Base-by-base conservation (phyloP, 2,888 invertebrate genomes). In the Vesta saturnalis region DNA sequence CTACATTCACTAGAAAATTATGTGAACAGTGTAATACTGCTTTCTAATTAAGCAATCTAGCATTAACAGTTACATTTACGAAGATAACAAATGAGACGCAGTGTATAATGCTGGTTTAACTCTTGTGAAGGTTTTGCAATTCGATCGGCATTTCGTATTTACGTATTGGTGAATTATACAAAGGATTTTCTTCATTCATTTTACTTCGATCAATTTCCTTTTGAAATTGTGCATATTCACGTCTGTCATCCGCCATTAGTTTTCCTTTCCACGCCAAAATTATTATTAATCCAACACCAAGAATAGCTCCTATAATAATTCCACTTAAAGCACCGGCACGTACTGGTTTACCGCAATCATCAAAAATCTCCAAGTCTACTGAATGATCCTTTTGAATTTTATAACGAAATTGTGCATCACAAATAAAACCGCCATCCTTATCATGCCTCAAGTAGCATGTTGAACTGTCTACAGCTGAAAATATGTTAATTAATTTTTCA, bases 161-260 rank as follows among this genome's bases (percentile, higher is more conserved):
- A 5, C 72, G 72, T 22, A 79, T 74, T 0, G 80, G 80, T 14
- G 77, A 77, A 61, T 71, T 77, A 73, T 90, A 92, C 67, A 92
- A 76, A 0, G 91, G 91, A 78, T 90, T 91, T 57, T 73, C 49
- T 54, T 74, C 76, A 4, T 60, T n/a, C n/a, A 16, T 61, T 35
- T 55, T 60, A 14, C 47, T 70, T 12, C 23, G 57, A 14, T 35
- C 15, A 3, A 61, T 10, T 23, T 69, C 57, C 55, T 64, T 61
- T 22, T 70, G 19, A 60, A 73, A 74, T 30, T 60, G 43, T 1
- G 69, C 55, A 56, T 67, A 73, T 67, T 73, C 73, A 22, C 63
- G 64, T 69, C 57, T 66, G 54, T 75, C 67, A 15, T 60, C 69
- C 54, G 57, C 46, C 46, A 60, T 60, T 43, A 72, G 39, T 49